Evolutionary conservation across 1,140 invertebrate species (phyloP), one percentile per base, ranked within the genome.

Genomic region (Sminthurides bifidus): DNA sequence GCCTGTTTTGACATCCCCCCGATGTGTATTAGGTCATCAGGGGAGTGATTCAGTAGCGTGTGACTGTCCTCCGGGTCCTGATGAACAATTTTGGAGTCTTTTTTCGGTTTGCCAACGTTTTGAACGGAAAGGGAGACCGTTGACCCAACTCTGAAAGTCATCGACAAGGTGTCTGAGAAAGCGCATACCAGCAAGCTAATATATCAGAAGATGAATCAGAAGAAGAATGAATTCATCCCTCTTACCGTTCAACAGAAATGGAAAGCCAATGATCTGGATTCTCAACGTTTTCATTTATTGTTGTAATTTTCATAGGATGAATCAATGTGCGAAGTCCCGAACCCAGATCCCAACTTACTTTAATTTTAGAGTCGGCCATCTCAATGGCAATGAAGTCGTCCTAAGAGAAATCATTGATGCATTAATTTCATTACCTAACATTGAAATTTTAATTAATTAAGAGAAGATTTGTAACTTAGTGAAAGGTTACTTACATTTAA

Each of bases 321-420:
- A 74, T 79, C 0, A 84, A 69, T 15, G 73, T 70, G 2, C 77
- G 75, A 0, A 76, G 76, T 2, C 80, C 82, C 21, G 80, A 81
- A 10, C 85, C 86, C 1, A 83, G 74, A 68, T 86, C 81, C 86
- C 85, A 90, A 1, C 81, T 65, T 48, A 87, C 81, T 55, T 79
- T 74, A 14, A 89, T 80, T 51, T 79, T 80, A 26, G 84, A 75
- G 58, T 88, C 77, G 1, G 83, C 73, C 71, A 92, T 78, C 69
- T 91, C 86, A 24, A 93, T 66, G 1, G 82, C 78, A 21, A 92
- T 76, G 59, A 84, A 91, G 60, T 92, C 86, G 58, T 72, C 68
- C 65, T 72, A 54, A n/a, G 15, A 3, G 41, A 31, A 10, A 51
- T 35, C 35, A 38, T 29, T 43, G 12, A 44, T n/a, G 2, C 26